Evolutionary conservation across 2,888 invertebrate genomes (phyloP).

Genomic region (Periphyllus acericola): DNA sequence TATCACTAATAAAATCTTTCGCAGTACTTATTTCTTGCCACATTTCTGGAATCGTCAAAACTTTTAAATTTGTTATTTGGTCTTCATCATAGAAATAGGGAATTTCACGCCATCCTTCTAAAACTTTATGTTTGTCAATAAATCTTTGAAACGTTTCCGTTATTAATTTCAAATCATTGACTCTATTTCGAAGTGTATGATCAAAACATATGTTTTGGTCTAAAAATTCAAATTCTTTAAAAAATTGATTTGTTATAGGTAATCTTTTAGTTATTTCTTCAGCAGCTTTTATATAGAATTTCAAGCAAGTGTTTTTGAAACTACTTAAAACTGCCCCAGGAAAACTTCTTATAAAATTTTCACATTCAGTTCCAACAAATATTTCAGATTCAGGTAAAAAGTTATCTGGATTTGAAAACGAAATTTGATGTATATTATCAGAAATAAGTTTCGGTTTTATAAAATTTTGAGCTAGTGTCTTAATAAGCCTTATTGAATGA

Average conservation of each 20-base stretch:
- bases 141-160: neutral
- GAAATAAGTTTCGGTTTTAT: neutral
- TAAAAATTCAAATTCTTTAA: slow-evolving; percentile 12
- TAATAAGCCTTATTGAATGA: neutral
- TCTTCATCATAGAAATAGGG: slow-evolving; percentile 1
- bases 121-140: neutral
- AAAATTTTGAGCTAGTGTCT: neutral
- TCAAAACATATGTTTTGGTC: neutral
- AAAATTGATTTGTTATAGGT: neutral
- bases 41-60: neutral
- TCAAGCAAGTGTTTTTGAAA: neutral
- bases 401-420: neutral
- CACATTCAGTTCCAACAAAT: neutral
- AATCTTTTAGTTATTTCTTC: neutral
- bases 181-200: neutral
- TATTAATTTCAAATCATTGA: neutral
- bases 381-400: slow-evolving; percentile 12
- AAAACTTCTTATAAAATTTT: neutral
- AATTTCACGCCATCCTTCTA: slow-evolving; percentile 25
- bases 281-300: neutral
- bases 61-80: neutral
- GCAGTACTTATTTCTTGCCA: neutral
- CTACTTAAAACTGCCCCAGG: neutral
- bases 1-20: neutral
- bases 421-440: neutral